Base-by-base conservation (phyloP, 2,797 vertebrate genomes). In the Lepus townsendii region DNA sequence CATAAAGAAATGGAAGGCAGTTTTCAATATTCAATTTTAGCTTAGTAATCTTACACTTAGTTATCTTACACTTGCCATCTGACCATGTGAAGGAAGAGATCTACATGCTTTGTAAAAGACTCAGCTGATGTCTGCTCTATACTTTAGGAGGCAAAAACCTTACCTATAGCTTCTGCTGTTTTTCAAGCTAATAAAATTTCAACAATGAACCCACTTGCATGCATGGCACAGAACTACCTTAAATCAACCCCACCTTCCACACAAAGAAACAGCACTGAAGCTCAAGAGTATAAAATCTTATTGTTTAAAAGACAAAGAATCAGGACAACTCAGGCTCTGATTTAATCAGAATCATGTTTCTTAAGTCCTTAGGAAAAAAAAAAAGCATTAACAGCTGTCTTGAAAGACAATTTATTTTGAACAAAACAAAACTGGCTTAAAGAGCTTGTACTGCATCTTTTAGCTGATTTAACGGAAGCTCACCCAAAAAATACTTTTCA, bases 21-120 rank as follows among this genome's bases (percentile, higher is more conserved):
- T 47, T 90, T 94, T 96, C 66, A 73, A 66, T 78, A 90, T 27
- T 93, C 75, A 78, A 57, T 42, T 97, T 84, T 30, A 42, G 42
- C 42, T 42, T 42, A 42, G 42, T 42, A 42, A 42, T 42, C 42
- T 42, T 42, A 8, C 42, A 71, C 72, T 92, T 83, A 77, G 88
- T 66, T 90, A 91, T 60, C 27, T 71, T 65, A 62, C 3, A 7
- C 32, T 32, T 89, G 22, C 75, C 60, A 87, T 68, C 35, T 91
- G 50, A 94, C 88, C 63, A 87, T 30, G 32, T 47, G n/a, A 95
- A 91, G 52, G 52, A 90, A 72, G 71, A 12, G 42, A 88, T 50
- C 7, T 54, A 8, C 9, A 93, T 27, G 50, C 22, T 68, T 80
- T 32, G 6, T 66, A 82, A 93, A 93, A 95, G 26, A 22, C 35